Evolutionary conservation across 2,113 vertebrate genomes (phyloP).

Genomic region (Callopanchax toddi): DNA sequence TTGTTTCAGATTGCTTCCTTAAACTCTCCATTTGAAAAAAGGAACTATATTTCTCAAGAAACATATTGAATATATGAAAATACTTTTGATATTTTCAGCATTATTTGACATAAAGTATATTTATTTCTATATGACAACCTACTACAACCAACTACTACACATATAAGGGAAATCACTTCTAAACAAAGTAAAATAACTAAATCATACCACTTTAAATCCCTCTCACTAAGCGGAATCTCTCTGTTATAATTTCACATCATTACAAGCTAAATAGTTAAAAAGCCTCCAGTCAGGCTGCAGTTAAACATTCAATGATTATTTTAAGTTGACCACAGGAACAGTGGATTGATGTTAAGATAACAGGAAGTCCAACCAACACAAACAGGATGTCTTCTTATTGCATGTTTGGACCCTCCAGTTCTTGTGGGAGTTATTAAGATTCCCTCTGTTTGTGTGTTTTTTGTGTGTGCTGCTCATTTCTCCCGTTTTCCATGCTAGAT

Average conservation of each 20-base stretch:
- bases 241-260: too few relatives aligned
- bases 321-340: constrained; percentile 18
- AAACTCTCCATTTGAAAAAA: too few relatives aligned
- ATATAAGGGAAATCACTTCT: too few relatives aligned
- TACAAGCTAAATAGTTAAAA: not conserved
- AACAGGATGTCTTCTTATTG: constrained; percentile 68
- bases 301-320: constrained; percentile 18
- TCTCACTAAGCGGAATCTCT: not conserved
- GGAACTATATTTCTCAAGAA: too few relatives aligned
- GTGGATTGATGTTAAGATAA: constrained; percentile 44
- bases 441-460: constrained; percentile 7
- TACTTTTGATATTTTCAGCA: too few relatives aligned
- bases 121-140: too few relatives aligned
- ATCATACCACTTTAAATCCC: too few relatives aligned
- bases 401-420: constrained; percentile 55
- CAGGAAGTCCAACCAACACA: constrained; percentile 66
- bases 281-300: not conserved
- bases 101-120: too few relatives aligned
- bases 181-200: too few relatives aligned
- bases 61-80: too few relatives aligned
- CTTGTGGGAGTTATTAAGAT: constrained; percentile 51
- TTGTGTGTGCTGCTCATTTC: constrained; percentile 24
- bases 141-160: too few relatives aligned
- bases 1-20: too few relatives aligned
- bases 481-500: constrained; percentile 36